Conservation (phyloP, 2,113 vertebrate species). For the Tylochromis polylepis region DNA sequence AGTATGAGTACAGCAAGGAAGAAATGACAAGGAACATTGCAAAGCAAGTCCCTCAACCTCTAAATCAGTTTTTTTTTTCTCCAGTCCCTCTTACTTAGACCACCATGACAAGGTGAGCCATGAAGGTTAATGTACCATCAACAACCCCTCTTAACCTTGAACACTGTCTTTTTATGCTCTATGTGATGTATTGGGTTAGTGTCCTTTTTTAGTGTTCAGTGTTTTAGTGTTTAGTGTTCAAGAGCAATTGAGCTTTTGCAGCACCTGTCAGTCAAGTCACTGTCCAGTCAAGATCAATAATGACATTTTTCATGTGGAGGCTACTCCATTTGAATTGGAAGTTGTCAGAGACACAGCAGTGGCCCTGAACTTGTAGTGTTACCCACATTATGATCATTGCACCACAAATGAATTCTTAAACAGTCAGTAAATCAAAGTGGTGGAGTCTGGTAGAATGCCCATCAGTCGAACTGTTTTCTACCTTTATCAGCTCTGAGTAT, state of each 20-base stretch:
- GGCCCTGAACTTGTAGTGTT: neutral
- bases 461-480: neutral
- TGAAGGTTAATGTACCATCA: constrained; percentile 54
- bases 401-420: neutral
- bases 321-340: neutral
- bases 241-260: neutral
- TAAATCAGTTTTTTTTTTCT: constrained; percentile 24
- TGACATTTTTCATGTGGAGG: neutral
- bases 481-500: neutral
- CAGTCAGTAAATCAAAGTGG: constrained; percentile 9
- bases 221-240: neutral
- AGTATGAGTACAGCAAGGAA: neutral
- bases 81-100: neutral
- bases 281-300: constrained; percentile 5
- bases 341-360: neutral
- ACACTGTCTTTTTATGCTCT: neutral
- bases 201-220: constrained; percentile 20
- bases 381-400: neutral
- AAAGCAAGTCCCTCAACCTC: neutral
- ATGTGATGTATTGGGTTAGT: constrained; percentile 3
- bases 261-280: constrained; percentile 24
- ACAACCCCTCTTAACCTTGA: constrained; percentile 44
- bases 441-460: neutral
- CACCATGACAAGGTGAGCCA: constrained; percentile 14
- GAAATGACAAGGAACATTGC: neutral